phyloP scores from a whole-genome alignment of 2,113 vertebrate species.

The Cyprinus carpio region DNA sequence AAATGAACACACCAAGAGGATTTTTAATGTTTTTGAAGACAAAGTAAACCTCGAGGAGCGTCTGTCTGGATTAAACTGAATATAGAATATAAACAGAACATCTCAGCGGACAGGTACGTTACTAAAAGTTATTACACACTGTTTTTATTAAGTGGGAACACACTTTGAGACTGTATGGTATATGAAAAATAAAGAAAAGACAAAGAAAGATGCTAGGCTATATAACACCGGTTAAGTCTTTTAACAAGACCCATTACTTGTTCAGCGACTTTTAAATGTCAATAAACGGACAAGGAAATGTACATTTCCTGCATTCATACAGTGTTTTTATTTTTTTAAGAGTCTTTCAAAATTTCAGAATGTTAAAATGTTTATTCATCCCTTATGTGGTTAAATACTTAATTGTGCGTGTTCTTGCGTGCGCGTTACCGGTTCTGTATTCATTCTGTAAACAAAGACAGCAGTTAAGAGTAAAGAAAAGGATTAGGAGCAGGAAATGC shows the following conservation, averaged over 20 bases:
- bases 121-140: not conserved
- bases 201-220: too few relatives aligned
- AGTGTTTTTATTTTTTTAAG: not conserved
- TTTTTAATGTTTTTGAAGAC: not conserved
- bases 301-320: not conserved
- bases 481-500: conserved; percentile 23
- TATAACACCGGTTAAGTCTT: not conserved
- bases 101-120: not conserved
- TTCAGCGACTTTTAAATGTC: not conserved
- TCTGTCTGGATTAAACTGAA: not conserved
- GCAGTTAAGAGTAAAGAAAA: conserved; percentile 2
- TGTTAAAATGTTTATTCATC: not conserved
- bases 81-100: not conserved
- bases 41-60: not conserved
- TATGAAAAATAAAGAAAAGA: not conserved
- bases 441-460: conserved; percentile 5
- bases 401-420: not conserved
- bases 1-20: not conserved
- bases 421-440: conserved; percentile 14
- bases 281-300: not conserved
- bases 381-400: not conserved
- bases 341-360: not conserved
- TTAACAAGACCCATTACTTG: not conserved
- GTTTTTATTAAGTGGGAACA: not conserved
- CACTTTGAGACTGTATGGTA: not conserved